Conservation (phyloP, 1,140 invertebrate genomes). For the Neodiprion fabricii region DNA sequence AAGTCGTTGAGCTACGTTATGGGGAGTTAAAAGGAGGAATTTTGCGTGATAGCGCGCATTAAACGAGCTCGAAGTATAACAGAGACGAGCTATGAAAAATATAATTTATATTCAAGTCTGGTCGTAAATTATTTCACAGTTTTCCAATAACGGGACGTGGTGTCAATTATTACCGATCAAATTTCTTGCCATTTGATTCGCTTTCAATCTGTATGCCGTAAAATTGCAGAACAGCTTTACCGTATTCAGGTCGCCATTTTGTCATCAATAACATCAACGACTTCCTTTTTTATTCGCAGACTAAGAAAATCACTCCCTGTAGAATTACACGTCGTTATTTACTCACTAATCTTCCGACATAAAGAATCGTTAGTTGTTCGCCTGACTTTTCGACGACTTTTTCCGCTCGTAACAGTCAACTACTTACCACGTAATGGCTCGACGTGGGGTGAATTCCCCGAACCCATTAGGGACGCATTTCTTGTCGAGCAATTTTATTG, state of each 20-base stretch:
- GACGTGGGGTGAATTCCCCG: background rate
- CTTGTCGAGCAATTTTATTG: conserved; percentile 8
- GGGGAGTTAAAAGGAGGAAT: background rate
- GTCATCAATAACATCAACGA: too few relatives aligned
- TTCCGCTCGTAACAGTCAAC: background rate
- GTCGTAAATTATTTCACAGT: background rate
- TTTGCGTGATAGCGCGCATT: background rate
- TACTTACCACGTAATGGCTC: conserved; percentile 3
- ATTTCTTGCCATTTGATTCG: too few relatives aligned
- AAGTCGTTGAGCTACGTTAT: background rate
- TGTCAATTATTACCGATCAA: background rate
- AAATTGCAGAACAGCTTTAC: too few relatives aligned
- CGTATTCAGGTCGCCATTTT: too few relatives aligned
- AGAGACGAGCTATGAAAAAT: background rate
- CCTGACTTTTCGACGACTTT: background rate
- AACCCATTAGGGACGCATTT: background rate
- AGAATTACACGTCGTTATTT: background rate
- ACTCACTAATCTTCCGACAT: background rate
- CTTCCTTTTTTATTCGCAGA: background rate
- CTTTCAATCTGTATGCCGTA: too few relatives aligned
- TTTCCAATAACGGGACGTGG: background rate
- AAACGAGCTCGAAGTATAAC: background rate
- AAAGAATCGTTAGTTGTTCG: background rate
- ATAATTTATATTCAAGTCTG: background rate
- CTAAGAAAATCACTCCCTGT: background rate